Evolutionary conservation across 2,113 vertebrate genomes (phyloP).

Genomic region (Myrmecobius fasciatus): DNA sequence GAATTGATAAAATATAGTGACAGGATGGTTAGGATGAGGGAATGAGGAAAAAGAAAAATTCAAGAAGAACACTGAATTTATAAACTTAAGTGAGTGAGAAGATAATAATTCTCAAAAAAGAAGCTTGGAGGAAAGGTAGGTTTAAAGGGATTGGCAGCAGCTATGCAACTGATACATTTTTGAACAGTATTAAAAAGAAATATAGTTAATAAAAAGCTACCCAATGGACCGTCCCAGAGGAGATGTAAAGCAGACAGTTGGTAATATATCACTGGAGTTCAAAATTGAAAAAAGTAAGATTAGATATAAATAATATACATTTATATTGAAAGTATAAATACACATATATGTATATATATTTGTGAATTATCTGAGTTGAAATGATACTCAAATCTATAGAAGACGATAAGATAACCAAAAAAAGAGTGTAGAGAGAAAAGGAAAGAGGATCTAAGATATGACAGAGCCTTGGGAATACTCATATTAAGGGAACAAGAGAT

Average conservation of each 20-base stretch:
- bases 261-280: background rate
- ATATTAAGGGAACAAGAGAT: too few relatives aligned
- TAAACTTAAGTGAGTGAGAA: background rate
- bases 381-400: background rate
- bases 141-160: background rate
- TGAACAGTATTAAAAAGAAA: background rate
- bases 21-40: background rate
- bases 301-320: too few relatives aligned
- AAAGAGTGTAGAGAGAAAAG: too few relatives aligned
- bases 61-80: background rate
- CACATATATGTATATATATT: background rate
- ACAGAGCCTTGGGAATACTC: too few relatives aligned
- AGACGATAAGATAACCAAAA: too few relatives aligned
- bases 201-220: background rate
- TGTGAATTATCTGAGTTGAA: background rate
- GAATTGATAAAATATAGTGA: background rate
- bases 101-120: background rate
- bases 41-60: background rate
- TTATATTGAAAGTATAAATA: too few relatives aligned
- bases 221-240: background rate
- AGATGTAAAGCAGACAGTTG: background rate
- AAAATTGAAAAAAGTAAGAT: background rate
- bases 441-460: too few relatives aligned
- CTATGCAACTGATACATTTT: background rate
- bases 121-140: background rate